Evolutionary conservation across 2,113 vertebrate species (phyloP).

Genomic region (Stercorarius parasiticus): DNA sequence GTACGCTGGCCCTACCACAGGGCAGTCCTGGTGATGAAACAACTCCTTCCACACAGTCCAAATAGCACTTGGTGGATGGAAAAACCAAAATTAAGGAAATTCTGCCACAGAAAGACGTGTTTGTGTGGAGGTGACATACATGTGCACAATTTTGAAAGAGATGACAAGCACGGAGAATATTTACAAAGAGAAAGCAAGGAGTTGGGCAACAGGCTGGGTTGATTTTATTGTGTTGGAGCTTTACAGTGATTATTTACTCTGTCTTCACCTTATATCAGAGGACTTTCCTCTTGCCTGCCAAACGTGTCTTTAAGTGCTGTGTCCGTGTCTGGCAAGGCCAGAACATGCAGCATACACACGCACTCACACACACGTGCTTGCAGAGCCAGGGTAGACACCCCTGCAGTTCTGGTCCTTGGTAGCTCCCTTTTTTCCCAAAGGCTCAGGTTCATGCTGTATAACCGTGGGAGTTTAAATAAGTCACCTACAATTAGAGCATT

Average conservation of each 20-base stretch:
- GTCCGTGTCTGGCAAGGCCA: not conserved
- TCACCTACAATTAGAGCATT: not conserved
- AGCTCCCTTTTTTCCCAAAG: not conserved
- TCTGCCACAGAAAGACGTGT: not conserved
- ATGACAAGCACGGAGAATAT: not conserved
- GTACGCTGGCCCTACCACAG: not conserved
- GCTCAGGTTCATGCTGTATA: not conserved
- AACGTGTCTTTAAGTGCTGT: not conserved
- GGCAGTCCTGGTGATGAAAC: not conserved
- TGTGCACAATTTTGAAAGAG: not conserved
- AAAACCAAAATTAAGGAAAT: not conserved
- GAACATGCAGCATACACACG: accelerated
- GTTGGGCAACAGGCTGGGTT: not conserved
- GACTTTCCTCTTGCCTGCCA: not conserved
- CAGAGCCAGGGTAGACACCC: not conserved
- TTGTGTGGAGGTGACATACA: not conserved
- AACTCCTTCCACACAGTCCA: not conserved
- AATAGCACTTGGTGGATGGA: not conserved
- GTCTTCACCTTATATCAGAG: not conserved
- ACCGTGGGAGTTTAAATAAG: not conserved
- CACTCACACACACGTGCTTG: accelerated
- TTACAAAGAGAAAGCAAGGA: not conserved
- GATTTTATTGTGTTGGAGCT: not conserved
- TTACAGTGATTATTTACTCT: not conserved
- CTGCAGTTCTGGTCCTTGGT: not conserved